These are phyloP conservation scores for Morelia viridis DNA, from an alignment of 2,797 vertebrate species.

Conservation along the genomic window DNA sequence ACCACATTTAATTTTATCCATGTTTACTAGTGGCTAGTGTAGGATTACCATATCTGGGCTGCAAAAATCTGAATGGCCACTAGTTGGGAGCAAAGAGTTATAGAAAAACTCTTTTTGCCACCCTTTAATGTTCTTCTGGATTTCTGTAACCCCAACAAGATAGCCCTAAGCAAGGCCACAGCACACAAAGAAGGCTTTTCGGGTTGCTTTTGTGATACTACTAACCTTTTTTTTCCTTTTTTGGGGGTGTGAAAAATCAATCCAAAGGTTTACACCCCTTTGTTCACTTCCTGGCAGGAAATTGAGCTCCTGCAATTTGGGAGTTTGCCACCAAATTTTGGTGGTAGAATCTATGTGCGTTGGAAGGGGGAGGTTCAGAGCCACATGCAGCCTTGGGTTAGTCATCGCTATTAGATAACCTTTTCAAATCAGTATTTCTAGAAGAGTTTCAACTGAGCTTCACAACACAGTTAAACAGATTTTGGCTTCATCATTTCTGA, in stretches of 20 bases:
- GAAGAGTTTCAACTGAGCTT: neutral
- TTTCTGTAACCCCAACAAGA: neutral
- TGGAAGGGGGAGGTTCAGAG: neutral
- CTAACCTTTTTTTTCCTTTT: neutral
- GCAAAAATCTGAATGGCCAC: neutral
- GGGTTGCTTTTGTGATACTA: neutral
- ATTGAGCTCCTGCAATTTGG: neutral
- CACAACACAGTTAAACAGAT: neutral
- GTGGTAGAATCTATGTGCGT: neutral
- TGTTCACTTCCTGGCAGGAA: neutral
- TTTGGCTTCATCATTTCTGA: neutral
- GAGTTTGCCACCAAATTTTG: neutral
- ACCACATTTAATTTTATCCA: neutral
- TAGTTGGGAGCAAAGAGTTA: neutral
- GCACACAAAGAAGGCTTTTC: neutral
- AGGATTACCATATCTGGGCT: neutral
- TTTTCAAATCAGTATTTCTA: neutral
- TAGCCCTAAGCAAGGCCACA: neutral
- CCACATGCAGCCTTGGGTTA: neutral
- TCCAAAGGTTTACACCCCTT: neutral
- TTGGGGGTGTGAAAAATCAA: neutral
- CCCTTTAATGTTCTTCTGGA: neutral
- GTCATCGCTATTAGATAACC: neutral
- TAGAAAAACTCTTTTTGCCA: neutral
- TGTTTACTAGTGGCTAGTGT: neutral